Evolutionary conservation across 2,113 vertebrate genomes (phyloP).

Genomic region (Caloenas nicobarica): DNA sequence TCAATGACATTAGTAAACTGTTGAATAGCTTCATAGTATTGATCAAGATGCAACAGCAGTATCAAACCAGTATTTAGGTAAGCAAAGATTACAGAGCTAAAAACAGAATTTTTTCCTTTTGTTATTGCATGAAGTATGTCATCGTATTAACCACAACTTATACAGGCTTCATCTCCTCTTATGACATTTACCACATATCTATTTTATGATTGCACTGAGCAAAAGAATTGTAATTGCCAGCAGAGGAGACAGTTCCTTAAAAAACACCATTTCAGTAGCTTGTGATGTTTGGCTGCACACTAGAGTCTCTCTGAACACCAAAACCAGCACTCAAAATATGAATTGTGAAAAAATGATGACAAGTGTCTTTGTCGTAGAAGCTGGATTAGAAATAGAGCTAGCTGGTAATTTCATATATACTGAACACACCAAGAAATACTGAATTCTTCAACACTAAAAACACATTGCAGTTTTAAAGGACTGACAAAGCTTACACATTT

Average conservation of each 20-base stretch:
- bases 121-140: not conserved
- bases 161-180: not conserved
- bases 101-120: not conserved
- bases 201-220: not conserved
- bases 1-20: slow-evolving; percentile 78
- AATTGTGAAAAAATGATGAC: not conserved
- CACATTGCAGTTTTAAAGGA: not conserved
- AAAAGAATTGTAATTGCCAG: not conserved
- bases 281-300: not conserved
- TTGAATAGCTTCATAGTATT: slow-evolving; percentile 71
- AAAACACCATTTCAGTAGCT: not conserved
- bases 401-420: not conserved
- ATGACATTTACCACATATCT: not conserved
- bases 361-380: not conserved
- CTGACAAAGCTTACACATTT: not conserved
- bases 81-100: slow-evolving; percentile 68
- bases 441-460: not conserved
- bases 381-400: not conserved
- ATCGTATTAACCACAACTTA: not conserved
- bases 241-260: not conserved
- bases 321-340: not conserved
- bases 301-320: not conserved
- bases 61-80: slow-evolving; percentile 80
- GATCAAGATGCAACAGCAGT: slow-evolving; percentile 68
- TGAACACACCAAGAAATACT: not conserved